These are phyloP conservation scores for Neuroterus valhalla DNA, from an alignment of 1,140 invertebrate species.

Conservation along the genomic window DNA sequence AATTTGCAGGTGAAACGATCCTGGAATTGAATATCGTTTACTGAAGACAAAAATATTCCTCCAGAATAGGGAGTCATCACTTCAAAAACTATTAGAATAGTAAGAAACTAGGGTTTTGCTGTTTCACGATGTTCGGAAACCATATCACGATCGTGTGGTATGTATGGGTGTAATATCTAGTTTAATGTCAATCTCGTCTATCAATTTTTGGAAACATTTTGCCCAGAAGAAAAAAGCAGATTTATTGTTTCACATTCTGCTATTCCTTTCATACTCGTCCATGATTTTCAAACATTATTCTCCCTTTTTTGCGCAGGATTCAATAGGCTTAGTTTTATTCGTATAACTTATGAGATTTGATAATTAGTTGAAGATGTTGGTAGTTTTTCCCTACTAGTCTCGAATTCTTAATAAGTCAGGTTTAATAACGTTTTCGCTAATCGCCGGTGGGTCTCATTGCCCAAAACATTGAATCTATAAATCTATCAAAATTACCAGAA, in stretches of 20 bases:
- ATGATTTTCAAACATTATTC: too few species aligned
- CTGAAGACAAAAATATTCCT: slow-evolving; percentile 25
- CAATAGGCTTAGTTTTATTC: too few species aligned
- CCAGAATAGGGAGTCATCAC: slow-evolving; percentile 13
- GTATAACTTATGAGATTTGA: too few species aligned
- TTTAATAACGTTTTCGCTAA: too few species aligned
- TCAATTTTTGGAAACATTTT: background rate
- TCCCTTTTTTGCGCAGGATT: too few species aligned
- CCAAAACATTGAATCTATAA: too few species aligned
- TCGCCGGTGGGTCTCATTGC: too few species aligned
- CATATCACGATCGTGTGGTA: slow-evolving; percentile 9
- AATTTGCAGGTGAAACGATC: slow-evolving; percentile 84
- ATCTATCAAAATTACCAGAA: too few species aligned
- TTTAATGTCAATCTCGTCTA: background rate
- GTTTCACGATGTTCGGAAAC: slow-evolving; percentile 53
- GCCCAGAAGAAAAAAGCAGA: background rate
- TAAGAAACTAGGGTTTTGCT: slow-evolving; percentile 53
- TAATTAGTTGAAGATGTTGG: too few species aligned
- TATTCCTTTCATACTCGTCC: background rate
- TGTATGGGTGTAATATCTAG: slow-evolving; percentile 14
- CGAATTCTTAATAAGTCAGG: too few species aligned
- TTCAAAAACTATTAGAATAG: slow-evolving; percentile 49
- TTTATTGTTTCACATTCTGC: background rate
- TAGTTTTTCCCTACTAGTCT: too few species aligned
- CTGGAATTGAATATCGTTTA: slow-evolving; percentile 85